These are phyloP conservation scores for Abscondita cerata DNA, from an alignment of 2,888 invertebrate species.

Conservation along the genomic window DNA sequence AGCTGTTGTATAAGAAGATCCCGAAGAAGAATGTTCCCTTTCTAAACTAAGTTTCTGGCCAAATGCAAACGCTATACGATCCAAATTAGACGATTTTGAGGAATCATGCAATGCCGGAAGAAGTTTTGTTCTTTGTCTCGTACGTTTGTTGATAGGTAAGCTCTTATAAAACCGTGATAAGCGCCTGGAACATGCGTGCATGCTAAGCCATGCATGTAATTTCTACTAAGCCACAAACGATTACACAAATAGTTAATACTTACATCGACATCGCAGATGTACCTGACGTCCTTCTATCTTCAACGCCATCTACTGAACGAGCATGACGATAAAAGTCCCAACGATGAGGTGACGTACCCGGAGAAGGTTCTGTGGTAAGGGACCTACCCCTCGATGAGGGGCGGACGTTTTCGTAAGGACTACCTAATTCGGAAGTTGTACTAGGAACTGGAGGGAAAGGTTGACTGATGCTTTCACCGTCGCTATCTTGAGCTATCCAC, in stretches of 20 bases:
- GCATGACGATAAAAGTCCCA: constrained; percentile 62
- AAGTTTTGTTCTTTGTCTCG: constrained; percentile 45
- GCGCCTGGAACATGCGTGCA: constrained; percentile 54
- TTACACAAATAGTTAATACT: constrained; percentile 49
- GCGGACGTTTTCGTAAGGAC: constrained; percentile 70
- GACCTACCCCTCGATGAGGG: constrained; percentile 60
- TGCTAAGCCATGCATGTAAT: constrained; percentile 41
- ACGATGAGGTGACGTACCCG: constrained; percentile 63
- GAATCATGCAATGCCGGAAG: constrained; percentile 49
- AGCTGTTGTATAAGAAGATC: constrained; percentile 52
- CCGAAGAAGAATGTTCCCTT: constrained; percentile 46
- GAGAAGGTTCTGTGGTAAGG: constrained; percentile 61
- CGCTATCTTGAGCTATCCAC: constrained; percentile 51
- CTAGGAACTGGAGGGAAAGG: constrained; percentile 72
- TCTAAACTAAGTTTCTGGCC: constrained; percentile 51
- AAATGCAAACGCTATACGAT: constrained; percentile 57
- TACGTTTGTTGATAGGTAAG: constrained; percentile 51
- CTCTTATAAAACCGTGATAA: constrained; percentile 54
- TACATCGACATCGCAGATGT: constrained; percentile 67
- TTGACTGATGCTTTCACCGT: constrained; percentile 58
- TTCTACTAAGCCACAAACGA: constrained; percentile 10
- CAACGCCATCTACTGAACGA: constrained; percentile 57
- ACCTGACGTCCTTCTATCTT: constrained; percentile 64
- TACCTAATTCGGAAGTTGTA: constrained; percentile 66
- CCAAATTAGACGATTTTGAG: constrained; percentile 46